Conservation (phyloP, 2,113 vertebrate species). For the Rhagologus leucostigma region DNA sequence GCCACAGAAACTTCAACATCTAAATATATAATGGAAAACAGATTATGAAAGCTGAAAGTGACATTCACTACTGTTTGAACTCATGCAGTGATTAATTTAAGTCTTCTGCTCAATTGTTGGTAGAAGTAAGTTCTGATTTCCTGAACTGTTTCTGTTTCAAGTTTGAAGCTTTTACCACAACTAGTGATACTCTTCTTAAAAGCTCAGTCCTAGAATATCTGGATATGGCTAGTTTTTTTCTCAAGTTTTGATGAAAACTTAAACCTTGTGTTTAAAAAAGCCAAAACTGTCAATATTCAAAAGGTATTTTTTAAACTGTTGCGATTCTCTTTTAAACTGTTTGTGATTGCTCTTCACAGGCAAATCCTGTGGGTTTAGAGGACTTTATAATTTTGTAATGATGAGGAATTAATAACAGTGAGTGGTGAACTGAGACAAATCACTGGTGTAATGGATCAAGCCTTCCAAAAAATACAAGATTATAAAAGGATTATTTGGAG, state of each 20-base stretch:
- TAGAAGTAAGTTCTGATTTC: background rate
- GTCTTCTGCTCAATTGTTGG: background rate
- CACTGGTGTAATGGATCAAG: background rate
- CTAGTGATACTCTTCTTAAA: background rate
- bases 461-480: background rate
- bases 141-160: background rate
- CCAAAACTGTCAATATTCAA: background rate
- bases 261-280: background rate
- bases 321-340: background rate
- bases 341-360: too few species aligned
- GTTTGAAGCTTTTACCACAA: background rate
- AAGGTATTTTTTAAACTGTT: background rate
- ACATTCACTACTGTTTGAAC: background rate
- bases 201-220: background rate
- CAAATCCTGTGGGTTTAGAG: background rate
- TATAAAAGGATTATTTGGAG: background rate
- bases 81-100: background rate
- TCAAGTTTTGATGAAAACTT: background rate
- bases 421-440: background rate
- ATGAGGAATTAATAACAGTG: background rate
- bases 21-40: background rate
- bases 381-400: background rate
- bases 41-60: background rate
- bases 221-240: background rate
- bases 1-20: background rate